phyloP scores from a whole-genome alignment of 2,797 vertebrate species.

The Danio aesculapii region DNA sequence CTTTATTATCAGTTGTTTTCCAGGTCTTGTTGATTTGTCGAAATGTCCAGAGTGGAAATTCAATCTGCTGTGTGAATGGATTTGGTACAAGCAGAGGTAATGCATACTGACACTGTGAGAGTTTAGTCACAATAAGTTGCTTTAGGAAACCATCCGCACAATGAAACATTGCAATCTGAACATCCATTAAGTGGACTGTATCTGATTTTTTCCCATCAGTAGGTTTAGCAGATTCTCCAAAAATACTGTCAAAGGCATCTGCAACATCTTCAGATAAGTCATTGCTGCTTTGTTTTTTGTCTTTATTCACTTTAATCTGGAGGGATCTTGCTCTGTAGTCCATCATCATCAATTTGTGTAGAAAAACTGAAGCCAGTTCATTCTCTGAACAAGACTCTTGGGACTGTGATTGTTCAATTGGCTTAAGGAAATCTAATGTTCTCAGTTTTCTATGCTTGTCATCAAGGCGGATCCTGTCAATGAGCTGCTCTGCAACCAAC shows the following conservation, averaged over 20 bases:
- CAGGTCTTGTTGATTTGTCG: no score
- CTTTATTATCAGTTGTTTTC: no score
- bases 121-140: no score
- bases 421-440: conserved; percentile 22
- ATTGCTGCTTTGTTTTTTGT: conserved; percentile 49
- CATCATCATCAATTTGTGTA: conserved; percentile 51
- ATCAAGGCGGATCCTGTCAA: conserved; percentile 42
- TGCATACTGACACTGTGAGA: no score
- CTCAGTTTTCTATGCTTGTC: neutral
- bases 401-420: conserved; percentile 4
- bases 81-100: no score
- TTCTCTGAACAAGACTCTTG: conserved; percentile 11
- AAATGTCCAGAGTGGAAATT: no score
- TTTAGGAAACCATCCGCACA: no score
- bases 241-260: conserved; percentile 44
- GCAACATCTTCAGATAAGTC: fast-evolving
- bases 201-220: neutral
- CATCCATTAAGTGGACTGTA: conserved; percentile 39
- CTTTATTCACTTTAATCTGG: neutral
- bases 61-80: no score
- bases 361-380: conserved; percentile 22
- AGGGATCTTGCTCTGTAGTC: conserved; percentile 36
- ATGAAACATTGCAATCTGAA: no score
- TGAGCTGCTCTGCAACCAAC: conserved; percentile 57
- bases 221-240: neutral